Conservation (phyloP, 2,888 invertebrate genomes). For the Malacosoma neustria region DNA sequence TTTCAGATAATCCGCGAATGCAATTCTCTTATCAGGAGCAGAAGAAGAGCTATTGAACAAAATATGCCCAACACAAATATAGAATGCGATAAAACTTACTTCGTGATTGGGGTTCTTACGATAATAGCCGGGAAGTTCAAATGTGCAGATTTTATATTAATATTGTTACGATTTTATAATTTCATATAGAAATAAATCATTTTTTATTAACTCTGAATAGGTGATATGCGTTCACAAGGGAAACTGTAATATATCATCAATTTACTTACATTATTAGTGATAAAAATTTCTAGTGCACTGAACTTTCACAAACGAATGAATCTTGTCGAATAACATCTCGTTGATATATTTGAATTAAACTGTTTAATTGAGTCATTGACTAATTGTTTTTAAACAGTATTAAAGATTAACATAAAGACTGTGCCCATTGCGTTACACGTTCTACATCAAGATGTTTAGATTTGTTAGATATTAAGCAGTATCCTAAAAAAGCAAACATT, state of each 20-base stretch:
- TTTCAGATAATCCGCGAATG: background rate
- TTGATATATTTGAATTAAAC: too few species aligned
- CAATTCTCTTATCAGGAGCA: background rate
- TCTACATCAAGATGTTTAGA: background rate
- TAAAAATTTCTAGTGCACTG: too few species aligned
- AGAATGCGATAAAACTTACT: slow-evolving; percentile 23
- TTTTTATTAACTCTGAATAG: too few species aligned
- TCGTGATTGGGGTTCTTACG: slow-evolving; percentile 25
- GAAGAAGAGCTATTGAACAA: background rate
- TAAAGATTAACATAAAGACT: slow-evolving; percentile 3
- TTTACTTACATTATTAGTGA: too few species aligned
- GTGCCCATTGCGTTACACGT: slow-evolving; percentile 8
- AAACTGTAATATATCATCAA: too few species aligned
- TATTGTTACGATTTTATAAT: background rate
- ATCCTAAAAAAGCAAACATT: too few species aligned
- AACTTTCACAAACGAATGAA: too few species aligned
- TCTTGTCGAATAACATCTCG: too few species aligned
- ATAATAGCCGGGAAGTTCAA: slow-evolving; percentile 21
- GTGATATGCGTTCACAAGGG: too few species aligned
- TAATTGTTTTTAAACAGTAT: slow-evolving; percentile 27
- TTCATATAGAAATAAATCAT: too few species aligned
- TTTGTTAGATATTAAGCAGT: background rate
- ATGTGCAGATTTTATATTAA: slow-evolving; percentile 21
- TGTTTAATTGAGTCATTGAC: too few species aligned
- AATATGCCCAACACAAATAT: background rate